A percentile compares a stretch with the other conserved stretches of the same genome.
These are phyloP conservation scores for Saturnia pavonia DNA, from an alignment of 2,888 invertebrate species.

Conservation along the genomic window DNA sequence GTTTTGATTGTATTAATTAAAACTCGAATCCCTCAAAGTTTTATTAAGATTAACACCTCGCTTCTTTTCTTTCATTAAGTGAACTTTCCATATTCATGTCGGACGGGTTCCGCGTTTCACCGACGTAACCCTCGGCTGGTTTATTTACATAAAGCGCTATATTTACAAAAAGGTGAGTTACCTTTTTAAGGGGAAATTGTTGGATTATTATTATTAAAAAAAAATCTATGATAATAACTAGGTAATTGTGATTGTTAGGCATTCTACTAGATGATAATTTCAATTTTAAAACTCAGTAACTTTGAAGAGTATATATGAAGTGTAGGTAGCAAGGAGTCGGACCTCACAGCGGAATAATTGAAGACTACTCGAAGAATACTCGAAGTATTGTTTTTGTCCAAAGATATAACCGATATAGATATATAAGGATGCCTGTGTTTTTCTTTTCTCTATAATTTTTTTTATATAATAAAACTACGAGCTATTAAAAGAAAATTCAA, in stretches of 20 bases:
- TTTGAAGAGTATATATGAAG: neutral
- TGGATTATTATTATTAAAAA: neutral
- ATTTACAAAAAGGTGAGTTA: neutral
- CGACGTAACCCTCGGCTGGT: neutral
- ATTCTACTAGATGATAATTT: neutral
- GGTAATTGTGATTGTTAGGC: neutral
- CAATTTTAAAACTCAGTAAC: neutral
- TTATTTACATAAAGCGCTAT: slow-evolving; percentile 8
- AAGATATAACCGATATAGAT: neutral
- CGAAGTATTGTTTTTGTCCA: neutral
- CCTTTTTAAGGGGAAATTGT: neutral
- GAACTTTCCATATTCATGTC: slow-evolving; percentile 73
- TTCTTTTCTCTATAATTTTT: no score
- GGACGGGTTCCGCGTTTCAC: slow-evolving; percentile 23
- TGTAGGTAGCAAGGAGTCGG: neutral
- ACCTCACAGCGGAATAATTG: neutral
- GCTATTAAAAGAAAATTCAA: no score
- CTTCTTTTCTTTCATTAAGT: slow-evolving; percentile 66
- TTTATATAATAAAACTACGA: no score
- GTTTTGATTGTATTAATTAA: slow-evolving; percentile 82
- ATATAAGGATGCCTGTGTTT: neutral
- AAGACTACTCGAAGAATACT: neutral
- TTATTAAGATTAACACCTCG: slow-evolving; percentile 78
- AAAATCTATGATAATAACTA: neutral
- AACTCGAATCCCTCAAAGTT: slow-evolving; percentile 69